Evolutionary conservation across 2,113 vertebrate genomes (phyloP).

Genomic region (Pelodiscus sinensis): DNA sequence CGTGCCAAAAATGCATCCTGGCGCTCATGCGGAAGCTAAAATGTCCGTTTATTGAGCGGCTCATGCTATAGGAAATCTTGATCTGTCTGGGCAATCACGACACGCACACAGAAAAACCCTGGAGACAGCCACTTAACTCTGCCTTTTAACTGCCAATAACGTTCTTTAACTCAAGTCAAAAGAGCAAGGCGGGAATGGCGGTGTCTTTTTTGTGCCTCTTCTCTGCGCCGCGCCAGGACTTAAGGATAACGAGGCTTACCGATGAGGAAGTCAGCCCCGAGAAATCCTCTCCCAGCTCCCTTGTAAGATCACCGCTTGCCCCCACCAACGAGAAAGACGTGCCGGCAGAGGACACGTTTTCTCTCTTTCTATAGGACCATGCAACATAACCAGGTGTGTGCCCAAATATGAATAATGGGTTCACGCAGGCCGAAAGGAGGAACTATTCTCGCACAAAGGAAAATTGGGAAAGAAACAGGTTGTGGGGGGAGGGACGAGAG

Average conservation of each 20-base stretch:
- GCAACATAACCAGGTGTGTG: not conserved
- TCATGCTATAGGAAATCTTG: conserved; percentile 15
- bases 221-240: conserved; percentile 32
- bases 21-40: not conserved
- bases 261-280: conserved; percentile 57
- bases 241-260: conserved; percentile 20
- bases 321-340: accelerated
- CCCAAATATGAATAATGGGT: no score
- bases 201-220: not conserved
- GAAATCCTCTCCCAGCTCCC: conserved; percentile 38
- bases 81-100: conserved; percentile 42
- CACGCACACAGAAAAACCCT: conserved; percentile 22
- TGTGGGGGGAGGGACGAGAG: not conserved
- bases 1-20: conserved; percentile 25
- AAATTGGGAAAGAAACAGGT: accelerated
- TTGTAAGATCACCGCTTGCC: conserved; percentile 39
- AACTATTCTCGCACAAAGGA: no score
- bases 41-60: conserved; percentile 7
- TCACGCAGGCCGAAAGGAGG: no score
- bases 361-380: not conserved
- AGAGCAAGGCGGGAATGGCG: conserved; percentile 47
- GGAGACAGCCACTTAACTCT: conserved; percentile 39
- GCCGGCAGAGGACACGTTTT: not conserved
- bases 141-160: conserved; percentile 68
- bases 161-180: conserved; percentile 53